These are phyloP conservation scores for Stenopsyche tienmushanensis DNA, from an alignment of 1,140 invertebrate species.

Conservation along the genomic window DNA sequence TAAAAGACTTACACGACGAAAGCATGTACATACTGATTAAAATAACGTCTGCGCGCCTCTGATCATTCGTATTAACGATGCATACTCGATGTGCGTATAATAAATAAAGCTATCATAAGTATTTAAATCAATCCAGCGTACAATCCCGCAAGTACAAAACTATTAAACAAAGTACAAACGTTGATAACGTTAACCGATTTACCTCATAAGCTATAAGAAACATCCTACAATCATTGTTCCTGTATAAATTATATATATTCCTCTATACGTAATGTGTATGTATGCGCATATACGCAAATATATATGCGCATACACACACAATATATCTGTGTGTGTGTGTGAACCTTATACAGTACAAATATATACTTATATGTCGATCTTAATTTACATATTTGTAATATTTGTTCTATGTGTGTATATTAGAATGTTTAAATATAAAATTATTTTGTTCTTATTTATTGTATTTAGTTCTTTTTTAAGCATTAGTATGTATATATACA, in stretches of 20 bases:
- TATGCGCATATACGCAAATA: too few relatives aligned
- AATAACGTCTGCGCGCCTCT: too few relatives aligned
- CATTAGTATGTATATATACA: too few relatives aligned
- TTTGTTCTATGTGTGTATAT: constrained; percentile 14
- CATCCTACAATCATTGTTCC: constrained; percentile 4
- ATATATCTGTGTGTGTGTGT: not conserved
- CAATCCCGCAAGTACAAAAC: constrained; percentile 16
- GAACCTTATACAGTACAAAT: constrained; percentile 22
- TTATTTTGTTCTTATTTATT: not conserved
- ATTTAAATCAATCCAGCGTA: not conserved
- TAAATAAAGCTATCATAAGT: too few relatives aligned
- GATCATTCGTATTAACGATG: too few relatives aligned
- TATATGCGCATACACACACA: too few relatives aligned
- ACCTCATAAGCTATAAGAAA: constrained; percentile 22
- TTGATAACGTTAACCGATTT: constrained; percentile 13
- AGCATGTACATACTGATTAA: too few relatives aligned
- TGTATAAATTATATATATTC: not conserved
- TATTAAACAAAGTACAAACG: constrained; percentile 14
- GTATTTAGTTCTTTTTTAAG: not conserved
- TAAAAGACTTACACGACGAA: too few relatives aligned
- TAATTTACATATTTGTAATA: constrained; percentile 5
- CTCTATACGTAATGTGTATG: not conserved
- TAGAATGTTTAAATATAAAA: constrained; percentile 13
- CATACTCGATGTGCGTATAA: too few relatives aligned
- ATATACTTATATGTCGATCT: constrained; percentile 15